phyloP scores from a whole-genome alignment of 1,140 invertebrate genomes.

The Sinonovacula constricta region DNA sequence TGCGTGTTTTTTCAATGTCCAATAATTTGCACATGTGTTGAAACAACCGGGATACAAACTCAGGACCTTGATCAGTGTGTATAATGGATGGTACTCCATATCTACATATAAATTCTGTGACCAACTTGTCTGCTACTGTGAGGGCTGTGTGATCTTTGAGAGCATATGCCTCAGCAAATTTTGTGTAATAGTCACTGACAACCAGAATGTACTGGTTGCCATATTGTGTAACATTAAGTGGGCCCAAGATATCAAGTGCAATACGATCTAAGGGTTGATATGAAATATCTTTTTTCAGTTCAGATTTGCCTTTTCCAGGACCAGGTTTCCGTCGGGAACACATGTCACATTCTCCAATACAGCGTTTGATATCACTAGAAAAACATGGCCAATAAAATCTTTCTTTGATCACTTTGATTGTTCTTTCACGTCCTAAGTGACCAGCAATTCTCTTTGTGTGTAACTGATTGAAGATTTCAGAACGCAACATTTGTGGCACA shows the following conservation, averaged over 20 bases:
- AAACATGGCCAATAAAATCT: slow-evolving; percentile 8
- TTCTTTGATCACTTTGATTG: neutral
- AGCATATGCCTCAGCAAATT: slow-evolving; percentile 64
- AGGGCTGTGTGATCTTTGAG: slow-evolving; percentile 55
- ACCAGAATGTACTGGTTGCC: slow-evolving; percentile 45
- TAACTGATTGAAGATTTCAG: neutral
- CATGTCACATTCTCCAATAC: slow-evolving; percentile 1
- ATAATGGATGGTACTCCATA: slow-evolving; percentile 46
- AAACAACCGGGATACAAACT: slow-evolving; percentile 59
- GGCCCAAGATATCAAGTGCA: slow-evolving; percentile 23
- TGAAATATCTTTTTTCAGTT: slow-evolving; percentile 14
- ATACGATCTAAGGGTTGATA: neutral
- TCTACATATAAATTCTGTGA: slow-evolving; percentile 46
- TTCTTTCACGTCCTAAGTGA: neutral
- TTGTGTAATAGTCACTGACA: slow-evolving; percentile 69
- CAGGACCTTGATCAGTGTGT: slow-evolving; percentile 64
- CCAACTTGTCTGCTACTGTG: slow-evolving; percentile 63
- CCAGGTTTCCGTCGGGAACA: slow-evolving; percentile 21
- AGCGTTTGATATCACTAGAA: neutral
- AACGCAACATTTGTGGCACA: neutral
- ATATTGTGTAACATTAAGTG: neutral
- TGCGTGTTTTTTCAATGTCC: slow-evolving; percentile 52
- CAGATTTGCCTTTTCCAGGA: slow-evolving; percentile 10
- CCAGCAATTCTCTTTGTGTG: neutral
- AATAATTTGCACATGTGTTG: slow-evolving; percentile 50